Conservation (phyloP, 2,888 invertebrate species). For the Scaptomyza cyrtandrae region DNA sequence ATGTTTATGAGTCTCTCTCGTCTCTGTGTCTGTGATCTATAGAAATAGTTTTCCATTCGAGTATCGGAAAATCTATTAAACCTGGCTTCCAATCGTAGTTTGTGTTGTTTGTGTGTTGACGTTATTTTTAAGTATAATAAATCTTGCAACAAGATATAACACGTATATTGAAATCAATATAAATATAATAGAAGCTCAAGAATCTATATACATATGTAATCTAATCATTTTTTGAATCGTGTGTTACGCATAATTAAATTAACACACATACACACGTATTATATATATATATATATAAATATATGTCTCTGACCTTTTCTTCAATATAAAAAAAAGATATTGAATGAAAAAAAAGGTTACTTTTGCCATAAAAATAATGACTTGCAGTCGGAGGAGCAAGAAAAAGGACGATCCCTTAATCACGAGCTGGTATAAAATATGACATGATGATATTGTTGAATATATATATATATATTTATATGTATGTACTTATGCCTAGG, state of each 20-base stretch:
- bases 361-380: not conserved
- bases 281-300: too few relatives aligned
- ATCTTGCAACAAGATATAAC: not conserved
- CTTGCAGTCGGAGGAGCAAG: not conserved
- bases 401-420: conserved; percentile 3
- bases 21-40: too few relatives aligned
- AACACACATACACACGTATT: conserved; percentile 7
- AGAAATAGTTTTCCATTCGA: too few relatives aligned
- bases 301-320: conserved; percentile 10
- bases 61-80: not conserved
- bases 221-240: conserved; percentile 7
- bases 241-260: conserved; percentile 13
- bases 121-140: too few relatives aligned
- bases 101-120: not conserved
- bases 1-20: not conserved
- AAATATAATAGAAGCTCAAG: not conserved
- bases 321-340: not conserved
- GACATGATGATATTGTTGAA: conserved; percentile 36
- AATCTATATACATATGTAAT: conserved; percentile 1
- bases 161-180: too few relatives aligned
- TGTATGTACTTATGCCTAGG: conserved; percentile 2
- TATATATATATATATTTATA: not conserved
- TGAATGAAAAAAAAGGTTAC: not conserved
- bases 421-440: conserved; percentile 29
- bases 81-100: not conserved